Evolutionary conservation across 2,797 vertebrate genomes (phyloP).

Genomic region (Meriones psammophilus): DNA sequence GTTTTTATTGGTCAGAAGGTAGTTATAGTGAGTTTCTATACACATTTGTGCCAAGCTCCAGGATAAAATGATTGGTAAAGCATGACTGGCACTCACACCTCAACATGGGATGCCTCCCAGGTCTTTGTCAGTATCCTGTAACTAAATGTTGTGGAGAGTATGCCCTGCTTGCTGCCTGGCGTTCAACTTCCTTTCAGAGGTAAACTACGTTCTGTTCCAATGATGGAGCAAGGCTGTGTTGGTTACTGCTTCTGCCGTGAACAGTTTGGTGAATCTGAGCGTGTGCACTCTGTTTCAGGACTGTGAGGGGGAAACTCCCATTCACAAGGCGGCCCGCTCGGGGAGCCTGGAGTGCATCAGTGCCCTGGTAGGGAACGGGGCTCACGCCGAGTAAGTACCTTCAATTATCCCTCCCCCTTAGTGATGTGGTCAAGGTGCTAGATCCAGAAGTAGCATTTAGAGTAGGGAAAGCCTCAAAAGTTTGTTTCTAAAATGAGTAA

Average conservation of each 20-base stretch:
- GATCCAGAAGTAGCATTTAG: neutral
- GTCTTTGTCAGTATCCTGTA: too few species aligned
- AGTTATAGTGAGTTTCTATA: neutral
- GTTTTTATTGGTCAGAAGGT: neutral
- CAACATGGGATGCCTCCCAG: fast-evolving
- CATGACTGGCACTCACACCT: fast-evolving
- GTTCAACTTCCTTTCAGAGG: neutral
- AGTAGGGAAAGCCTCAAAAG: neutral
- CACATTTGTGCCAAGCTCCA: neutral
- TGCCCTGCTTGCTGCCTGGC: too few species aligned
- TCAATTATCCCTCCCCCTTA: slow-evolving; percentile 67
- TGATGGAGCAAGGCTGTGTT: neutral
- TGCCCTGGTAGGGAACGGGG: slow-evolving; percentile 95
- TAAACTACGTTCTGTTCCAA: neutral
- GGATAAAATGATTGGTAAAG: neutral
- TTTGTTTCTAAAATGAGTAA: slow-evolving; percentile 8
- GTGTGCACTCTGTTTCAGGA: slow-evolving; percentile 90
- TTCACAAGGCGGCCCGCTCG: slow-evolving; percentile 98
- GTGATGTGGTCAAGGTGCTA: neutral
- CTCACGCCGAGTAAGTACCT: slow-evolving; percentile 95
- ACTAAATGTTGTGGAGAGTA: fast-evolving
- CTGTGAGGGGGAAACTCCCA: slow-evolving; percentile 96
- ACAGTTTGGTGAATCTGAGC: neutral
- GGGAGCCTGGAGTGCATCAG: slow-evolving; percentile 97
- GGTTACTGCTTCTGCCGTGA: neutral